Evolutionary conservation across 2,888 invertebrate species (phyloP).

Genomic region (Drosophila kuntzei): DNA sequence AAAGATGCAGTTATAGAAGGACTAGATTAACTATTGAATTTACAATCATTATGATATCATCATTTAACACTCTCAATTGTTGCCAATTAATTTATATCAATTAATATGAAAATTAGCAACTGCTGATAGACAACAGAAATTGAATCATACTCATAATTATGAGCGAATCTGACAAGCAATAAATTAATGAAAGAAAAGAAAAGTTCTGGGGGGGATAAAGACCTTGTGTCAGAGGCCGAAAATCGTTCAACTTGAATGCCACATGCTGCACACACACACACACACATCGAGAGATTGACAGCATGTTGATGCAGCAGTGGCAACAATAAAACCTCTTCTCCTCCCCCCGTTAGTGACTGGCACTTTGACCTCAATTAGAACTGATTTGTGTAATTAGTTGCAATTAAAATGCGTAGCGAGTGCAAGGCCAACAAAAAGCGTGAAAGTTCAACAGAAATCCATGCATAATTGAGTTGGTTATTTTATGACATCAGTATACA

Average conservation of each 20-base stretch:
- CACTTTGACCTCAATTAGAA: constrained; percentile 64
- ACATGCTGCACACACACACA: constrained; percentile 6
- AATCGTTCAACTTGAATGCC: constrained; percentile 8
- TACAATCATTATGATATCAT: constrained; percentile 23
- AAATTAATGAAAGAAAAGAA: constrained; percentile 45
- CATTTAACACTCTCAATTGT: constrained; percentile 1
- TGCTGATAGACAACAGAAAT: constrained; percentile 2
- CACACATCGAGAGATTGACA: neutral
- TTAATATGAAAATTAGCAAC: constrained; percentile 21
- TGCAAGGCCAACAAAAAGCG: constrained; percentile 27
- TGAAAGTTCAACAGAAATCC: constrained; percentile 45
- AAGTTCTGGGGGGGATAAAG: constrained; percentile 6
- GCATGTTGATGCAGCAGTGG: constrained; percentile 13
- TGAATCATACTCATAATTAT: constrained; percentile 25
- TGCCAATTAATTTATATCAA: constrained; percentile 27
- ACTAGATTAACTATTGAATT: constrained; percentile 5
- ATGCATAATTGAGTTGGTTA: constrained; percentile 38
- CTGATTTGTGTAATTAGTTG: constrained; percentile 65
- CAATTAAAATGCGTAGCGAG: constrained; percentile 52
- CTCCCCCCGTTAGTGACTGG: constrained; percentile 5
- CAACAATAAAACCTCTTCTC: neutral
- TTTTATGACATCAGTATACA: constrained; percentile 13
- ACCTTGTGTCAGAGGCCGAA: constrained; percentile 19
- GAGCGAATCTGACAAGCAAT: constrained; percentile 33
- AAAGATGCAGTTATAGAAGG: neutral